These are phyloP conservation scores for Vombatus ursinus DNA, from an alignment of 2,113 vertebrate species.

Conservation along the genomic window DNA sequence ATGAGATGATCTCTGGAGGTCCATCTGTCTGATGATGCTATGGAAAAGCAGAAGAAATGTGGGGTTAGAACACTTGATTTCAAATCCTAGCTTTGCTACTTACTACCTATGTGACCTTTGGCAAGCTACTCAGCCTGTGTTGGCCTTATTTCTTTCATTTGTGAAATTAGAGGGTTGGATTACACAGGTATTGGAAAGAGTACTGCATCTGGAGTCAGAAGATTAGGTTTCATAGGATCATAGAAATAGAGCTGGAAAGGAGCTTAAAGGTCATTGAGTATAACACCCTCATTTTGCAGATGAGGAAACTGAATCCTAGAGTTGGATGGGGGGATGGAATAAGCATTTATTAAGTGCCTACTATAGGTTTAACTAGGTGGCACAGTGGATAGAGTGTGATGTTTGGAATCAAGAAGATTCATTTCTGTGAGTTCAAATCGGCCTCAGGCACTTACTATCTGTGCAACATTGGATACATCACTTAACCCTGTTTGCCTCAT, in stretches of 20 bases:
- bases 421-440: not conserved
- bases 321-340: not conserved
- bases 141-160: not conserved
- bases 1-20: constrained; percentile 2
- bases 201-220: not conserved
- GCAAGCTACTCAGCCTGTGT: not conserved
- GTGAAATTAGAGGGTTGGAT: not conserved
- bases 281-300: not conserved
- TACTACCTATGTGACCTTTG: not conserved
- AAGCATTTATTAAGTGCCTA: not conserved
- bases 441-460: not conserved
- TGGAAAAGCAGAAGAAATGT: not conserved
- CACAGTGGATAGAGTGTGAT: not conserved
- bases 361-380: not conserved
- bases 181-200: not conserved
- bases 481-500: not conserved
- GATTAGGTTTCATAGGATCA: not conserved
- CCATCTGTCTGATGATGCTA: not conserved
- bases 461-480: not conserved
- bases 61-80: not conserved
- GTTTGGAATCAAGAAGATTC: not conserved
- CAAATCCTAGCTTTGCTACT: not conserved
- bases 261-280: not conserved
- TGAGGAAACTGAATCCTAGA: not conserved
- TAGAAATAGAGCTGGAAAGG: not conserved